Evolutionary conservation across 1,140 invertebrate species (phyloP).

Genomic region (Sycobia sp.): DNA sequence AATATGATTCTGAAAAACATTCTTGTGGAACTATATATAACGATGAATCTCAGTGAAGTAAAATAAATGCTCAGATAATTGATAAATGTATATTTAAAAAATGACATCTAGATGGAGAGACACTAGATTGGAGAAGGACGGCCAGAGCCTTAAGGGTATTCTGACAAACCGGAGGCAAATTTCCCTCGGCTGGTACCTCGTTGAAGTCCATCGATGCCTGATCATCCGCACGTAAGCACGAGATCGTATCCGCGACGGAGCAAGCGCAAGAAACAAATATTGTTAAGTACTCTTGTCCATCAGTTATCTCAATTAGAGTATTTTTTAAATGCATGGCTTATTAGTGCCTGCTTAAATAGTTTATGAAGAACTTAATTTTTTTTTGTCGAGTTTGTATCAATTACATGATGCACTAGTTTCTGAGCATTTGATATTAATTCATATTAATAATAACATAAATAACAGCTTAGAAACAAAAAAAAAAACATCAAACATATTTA

Average conservation of each 20-base stretch:
- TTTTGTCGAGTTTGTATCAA: too few relatives aligned
- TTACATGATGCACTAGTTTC: too few relatives aligned
- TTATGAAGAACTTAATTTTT: background rate
- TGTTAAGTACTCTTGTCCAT: conserved; percentile 49
- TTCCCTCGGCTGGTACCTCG: conserved; percentile 82
- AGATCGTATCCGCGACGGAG: conserved; percentile 57
- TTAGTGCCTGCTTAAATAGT: conserved; percentile 26
- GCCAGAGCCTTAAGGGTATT: conserved; percentile 40
- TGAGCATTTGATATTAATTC: too few relatives aligned
- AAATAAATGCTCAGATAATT: background rate
- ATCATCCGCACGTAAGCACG: conserved; percentile 55
- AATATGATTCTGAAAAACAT: conserved; percentile 7
- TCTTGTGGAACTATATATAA: too few relatives aligned
- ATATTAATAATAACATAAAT: too few relatives aligned
- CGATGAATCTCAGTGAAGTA: too few relatives aligned
- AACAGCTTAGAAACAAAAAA: too few relatives aligned
- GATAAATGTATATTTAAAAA: conserved; percentile 12
- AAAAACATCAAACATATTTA: too few relatives aligned
- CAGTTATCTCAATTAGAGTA: conserved; percentile 27
- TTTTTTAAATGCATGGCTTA: conserved; percentile 35
- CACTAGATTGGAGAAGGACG: conserved; percentile 18
- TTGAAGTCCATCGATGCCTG: conserved; percentile 86
- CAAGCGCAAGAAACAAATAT: conserved; percentile 62
- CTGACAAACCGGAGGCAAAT: conserved; percentile 81
- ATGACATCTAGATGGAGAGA: conserved; percentile 26